Evolutionary conservation across 2,113 vertebrate species (phyloP).

Genomic region (Eubucco bourcierii): DNA sequence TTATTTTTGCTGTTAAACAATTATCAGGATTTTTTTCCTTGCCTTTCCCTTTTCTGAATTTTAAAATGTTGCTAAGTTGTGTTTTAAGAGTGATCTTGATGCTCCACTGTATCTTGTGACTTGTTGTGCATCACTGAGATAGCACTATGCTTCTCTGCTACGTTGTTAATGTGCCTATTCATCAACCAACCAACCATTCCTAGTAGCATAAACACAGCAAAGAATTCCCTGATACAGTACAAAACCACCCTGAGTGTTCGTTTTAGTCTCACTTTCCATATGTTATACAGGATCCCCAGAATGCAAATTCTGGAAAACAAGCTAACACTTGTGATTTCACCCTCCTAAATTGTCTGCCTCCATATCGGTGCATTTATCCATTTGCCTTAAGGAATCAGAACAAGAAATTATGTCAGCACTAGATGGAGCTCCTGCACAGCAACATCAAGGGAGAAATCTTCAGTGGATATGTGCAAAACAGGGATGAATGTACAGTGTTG

Average conservation of each 20-base stretch:
- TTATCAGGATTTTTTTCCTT: background rate
- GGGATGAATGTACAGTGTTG: background rate
- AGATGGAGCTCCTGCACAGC: slow-evolving; percentile 56
- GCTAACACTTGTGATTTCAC: background rate
- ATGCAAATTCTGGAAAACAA: background rate
- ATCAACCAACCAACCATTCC: background rate
- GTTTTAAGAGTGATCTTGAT: background rate
- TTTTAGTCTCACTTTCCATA: background rate
- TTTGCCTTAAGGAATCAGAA: background rate
- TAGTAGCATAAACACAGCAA: background rate
- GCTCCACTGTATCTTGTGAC: background rate
- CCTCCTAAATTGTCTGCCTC: background rate
- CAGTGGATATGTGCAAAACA: background rate
- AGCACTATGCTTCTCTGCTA: background rate
- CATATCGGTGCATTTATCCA: rapidly evolving
- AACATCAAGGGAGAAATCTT: background rate
- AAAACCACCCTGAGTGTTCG: background rate
- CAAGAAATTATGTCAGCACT: background rate
- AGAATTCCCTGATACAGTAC: background rate
- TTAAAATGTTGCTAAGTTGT: background rate
- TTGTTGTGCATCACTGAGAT: background rate
- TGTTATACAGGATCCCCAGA: background rate
- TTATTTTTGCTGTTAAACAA: background rate
- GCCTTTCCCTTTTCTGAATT: background rate
- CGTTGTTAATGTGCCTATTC: background rate